These are phyloP conservation scores for Pyralis farinalis DNA, from an alignment of 2,888 invertebrate genomes.

Conservation along the genomic window DNA sequence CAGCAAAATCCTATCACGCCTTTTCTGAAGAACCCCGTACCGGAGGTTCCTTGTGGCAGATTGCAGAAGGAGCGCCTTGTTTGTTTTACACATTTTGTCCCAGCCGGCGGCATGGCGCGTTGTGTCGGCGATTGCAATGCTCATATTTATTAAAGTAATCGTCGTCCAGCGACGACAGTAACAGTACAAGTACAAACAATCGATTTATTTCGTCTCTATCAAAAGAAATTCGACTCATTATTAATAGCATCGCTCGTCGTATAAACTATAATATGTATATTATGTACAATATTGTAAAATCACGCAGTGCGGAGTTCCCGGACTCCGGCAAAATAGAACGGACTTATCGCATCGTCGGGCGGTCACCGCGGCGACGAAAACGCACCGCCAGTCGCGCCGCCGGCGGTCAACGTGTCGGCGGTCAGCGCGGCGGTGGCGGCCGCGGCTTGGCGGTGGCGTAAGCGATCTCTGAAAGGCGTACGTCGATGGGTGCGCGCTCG, in stretches of 20 bases:
- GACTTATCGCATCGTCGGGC: constrained; percentile 21
- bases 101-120: too few relatives aligned
- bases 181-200: constrained; percentile 50
- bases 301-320: constrained; percentile 25
- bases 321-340: constrained; percentile 28
- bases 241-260: constrained; percentile 62
- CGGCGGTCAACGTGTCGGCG: constrained; percentile 21
- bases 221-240: constrained; percentile 75
- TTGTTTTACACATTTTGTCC: too few relatives aligned
- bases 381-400: constrained; percentile 42
- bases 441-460: constrained; percentile 93
- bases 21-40: too few relatives aligned
- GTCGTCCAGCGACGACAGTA: too few relatives aligned
- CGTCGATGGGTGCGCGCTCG: constrained; percentile 92
- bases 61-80: too few relatives aligned
- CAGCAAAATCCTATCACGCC: too few relatives aligned
- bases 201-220: constrained; percentile 74
- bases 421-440: constrained; percentile 55
- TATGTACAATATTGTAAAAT: constrained; percentile 53
- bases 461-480: constrained; percentile 93
- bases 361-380: constrained; percentile 2
- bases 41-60: too few relatives aligned
- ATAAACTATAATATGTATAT: constrained; percentile 65
- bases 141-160: too few relatives aligned
- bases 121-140: too few relatives aligned